Conservation (phyloP, 2,888 invertebrate genomes). For the Keiferia lycopersicella region DNA sequence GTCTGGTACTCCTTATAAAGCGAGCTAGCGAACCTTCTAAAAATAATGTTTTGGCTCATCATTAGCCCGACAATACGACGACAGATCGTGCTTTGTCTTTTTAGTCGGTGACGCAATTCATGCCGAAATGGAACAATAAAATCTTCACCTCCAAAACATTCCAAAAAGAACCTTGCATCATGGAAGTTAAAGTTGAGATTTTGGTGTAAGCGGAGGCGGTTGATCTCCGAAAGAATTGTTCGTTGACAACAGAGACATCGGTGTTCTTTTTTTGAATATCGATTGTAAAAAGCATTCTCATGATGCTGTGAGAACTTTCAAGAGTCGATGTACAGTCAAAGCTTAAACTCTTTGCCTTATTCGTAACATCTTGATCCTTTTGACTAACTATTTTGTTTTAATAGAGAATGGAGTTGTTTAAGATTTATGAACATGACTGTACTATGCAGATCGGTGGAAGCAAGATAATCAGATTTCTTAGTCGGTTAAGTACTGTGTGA, state of each 20-base stretch:
- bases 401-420: not conserved
- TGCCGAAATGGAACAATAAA: slow-evolving; percentile 72
- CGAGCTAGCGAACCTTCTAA: slow-evolving; percentile 58
- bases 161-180: slow-evolving; percentile 41
- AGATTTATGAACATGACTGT: slow-evolving; percentile 50
- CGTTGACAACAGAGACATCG: slow-evolving; percentile 81
- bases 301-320: slow-evolving; percentile 76
- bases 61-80: slow-evolving; percentile 68
- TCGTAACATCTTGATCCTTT: slow-evolving; percentile 53
- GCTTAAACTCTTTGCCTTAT: slow-evolving; percentile 68
- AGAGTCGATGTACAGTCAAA: slow-evolving; percentile 56
- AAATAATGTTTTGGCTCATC: slow-evolving; percentile 78
- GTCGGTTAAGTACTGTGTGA: slow-evolving; percentile 44
- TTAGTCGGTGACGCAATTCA: slow-evolving; percentile 78
- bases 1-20: slow-evolving; percentile 60
- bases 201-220: slow-evolving; percentile 39
- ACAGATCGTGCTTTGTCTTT: slow-evolving; percentile 77
- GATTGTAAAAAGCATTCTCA: slow-evolving; percentile 80
- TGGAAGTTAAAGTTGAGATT: slow-evolving; percentile 41
- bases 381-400: slow-evolving; percentile 54
- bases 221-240: slow-evolving; percentile 73
- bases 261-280: slow-evolving; percentile 78
- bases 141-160: slow-evolving; percentile 38
- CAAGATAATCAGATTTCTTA: slow-evolving; percentile 47
- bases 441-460: slow-evolving; percentile 48